Evolutionary conservation across 2,113 vertebrate genomes (phyloP), one percentile per base, ranked within the genome.

Genomic region (Pelecanoides urinatrix): DNA sequence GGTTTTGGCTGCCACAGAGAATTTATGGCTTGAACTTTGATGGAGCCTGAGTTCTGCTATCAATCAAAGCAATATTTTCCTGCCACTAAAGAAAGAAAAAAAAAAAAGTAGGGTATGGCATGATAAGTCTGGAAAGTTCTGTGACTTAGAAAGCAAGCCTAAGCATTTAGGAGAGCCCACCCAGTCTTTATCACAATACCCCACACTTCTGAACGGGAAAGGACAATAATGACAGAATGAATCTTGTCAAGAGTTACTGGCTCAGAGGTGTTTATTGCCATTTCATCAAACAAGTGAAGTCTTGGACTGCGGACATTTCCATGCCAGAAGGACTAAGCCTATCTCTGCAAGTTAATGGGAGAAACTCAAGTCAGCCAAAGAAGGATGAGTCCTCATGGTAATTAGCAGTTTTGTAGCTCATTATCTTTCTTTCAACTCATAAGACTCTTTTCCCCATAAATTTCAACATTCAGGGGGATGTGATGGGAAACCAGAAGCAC

Each of bases 1-100:
- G 67, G 92, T 70, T 96, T 97, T 96, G 92, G 75, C 75, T 92
- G 59, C 63, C 50, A 62, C 15, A 18, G 63, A 44, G 52, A 92
- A 86, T 90, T 62, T 86, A 47, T 56, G 26, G 26, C 30, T 92
- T 81, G 56, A 86, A 80, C 42, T 62, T 77, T 78, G 55, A 59
- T 56, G 55, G 30, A 92, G 25, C 23, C 50, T 79, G 53, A 34
- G 13, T 71, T 94, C 72, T 93, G 75, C 55, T 88, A 71, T 86
- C 75, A 93, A 36, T 96, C n/a, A 90, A 92, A 90, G 12, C 16
- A 77, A 55, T 17, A 40, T 59, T 92, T 83, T 94, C 50, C 20
- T 58, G 36, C 25, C 9, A 26, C 34, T 11, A 71, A 59, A 42
- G 42, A 42, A 70, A 40, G 16, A 52, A 36, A 30, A 26, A 14